Evolutionary conservation across 2,888 invertebrate species (phyloP), one percentile per base, ranked within the genome.

Genomic region (Spodoptera exigua): DNA sequence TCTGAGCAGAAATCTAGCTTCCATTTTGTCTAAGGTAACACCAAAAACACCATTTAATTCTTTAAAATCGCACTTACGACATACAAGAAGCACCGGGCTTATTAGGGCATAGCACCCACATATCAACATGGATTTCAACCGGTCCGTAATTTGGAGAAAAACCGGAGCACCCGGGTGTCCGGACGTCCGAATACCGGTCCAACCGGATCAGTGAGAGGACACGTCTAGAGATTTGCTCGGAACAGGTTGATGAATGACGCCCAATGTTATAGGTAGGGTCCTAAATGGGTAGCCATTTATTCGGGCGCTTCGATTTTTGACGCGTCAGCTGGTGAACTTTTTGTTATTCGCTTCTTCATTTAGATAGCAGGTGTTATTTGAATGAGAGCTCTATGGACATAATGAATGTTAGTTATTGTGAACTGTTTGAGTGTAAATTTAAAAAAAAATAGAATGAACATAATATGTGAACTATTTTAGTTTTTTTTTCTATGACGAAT

Each of bases 211-310:
- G 68, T 62, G 74, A 72, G 68, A 73, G 66, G 75, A 76, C 80
- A 73, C 65, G 69, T 61, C 63, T 65, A 70, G 78, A 81, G 82
- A 82, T 83, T 83, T 83, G 77, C 77, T 59, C 52, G 47, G 75
- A 70, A 75, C 76, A 73, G 74, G 79, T 80, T 86, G 86, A 87
- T 86, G 78, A 78, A 87, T 87, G 83, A 78, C 78, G 59, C 40
- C 59, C 67, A 52, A 74, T 69, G 63, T 46, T 17, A 58, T 45
- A 21, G 70, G 66, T 13, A 13, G 35, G 13, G 13, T 55, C 40
- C 49, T 32, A 35, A 16, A 48, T 61, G 2, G 46, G 17, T 11
- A 46, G 18, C 10, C 3, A 21, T 39, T 59, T 21, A 17, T 66
- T 61, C 34, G 74, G 53, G 37, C 21, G 12, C 32, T 39, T 1